phyloP scores from a whole-genome alignment of 2,113 vertebrate species.

The Cheilinus undulatus region DNA sequence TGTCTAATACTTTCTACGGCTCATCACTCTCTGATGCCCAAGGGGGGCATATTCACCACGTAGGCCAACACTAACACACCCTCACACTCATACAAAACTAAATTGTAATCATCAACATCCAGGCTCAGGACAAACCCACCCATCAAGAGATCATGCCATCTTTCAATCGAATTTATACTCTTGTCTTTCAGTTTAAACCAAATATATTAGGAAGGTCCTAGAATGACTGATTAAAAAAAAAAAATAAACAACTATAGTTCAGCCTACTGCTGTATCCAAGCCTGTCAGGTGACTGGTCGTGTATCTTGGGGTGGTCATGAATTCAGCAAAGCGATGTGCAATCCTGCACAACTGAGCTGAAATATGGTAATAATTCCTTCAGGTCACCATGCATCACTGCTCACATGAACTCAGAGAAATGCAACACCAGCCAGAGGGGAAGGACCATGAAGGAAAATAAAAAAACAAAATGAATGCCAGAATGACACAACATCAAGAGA shows the following conservation, averaged over 20 bases:
- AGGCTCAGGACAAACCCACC: constrained; percentile 23
- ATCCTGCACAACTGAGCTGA: constrained; percentile 46
- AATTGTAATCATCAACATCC: constrained; percentile 35
- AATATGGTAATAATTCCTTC: constrained; percentile 68
- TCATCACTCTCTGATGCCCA: constrained; percentile 70
- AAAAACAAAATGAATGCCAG: constrained; percentile 35
- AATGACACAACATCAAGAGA: constrained; percentile 8
- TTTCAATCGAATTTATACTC: constrained; percentile 54
- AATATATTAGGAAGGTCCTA: not conserved
- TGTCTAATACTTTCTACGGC: constrained; percentile 68
- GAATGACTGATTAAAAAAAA: too few species aligned
- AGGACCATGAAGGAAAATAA: constrained; percentile 31
- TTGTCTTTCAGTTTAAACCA: constrained; percentile 23
- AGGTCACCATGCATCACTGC: constrained; percentile 66
- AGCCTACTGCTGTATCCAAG: constrained; percentile 2
- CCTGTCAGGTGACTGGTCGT: constrained; percentile 35
- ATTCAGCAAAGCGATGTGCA: constrained; percentile 42
- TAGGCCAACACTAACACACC: not conserved
- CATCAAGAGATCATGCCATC: constrained; percentile 53
- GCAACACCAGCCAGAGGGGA: constrained; percentile 56
- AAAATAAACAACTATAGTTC: constrained; percentile 28
- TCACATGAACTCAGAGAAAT: constrained; percentile 50
- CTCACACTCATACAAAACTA: constrained; percentile 13
- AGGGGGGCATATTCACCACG: constrained; percentile 25
- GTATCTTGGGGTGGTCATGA: constrained; percentile 25